phyloP scores from a whole-genome alignment of 2,113 vertebrate species.

The Origma solitaria region DNA sequence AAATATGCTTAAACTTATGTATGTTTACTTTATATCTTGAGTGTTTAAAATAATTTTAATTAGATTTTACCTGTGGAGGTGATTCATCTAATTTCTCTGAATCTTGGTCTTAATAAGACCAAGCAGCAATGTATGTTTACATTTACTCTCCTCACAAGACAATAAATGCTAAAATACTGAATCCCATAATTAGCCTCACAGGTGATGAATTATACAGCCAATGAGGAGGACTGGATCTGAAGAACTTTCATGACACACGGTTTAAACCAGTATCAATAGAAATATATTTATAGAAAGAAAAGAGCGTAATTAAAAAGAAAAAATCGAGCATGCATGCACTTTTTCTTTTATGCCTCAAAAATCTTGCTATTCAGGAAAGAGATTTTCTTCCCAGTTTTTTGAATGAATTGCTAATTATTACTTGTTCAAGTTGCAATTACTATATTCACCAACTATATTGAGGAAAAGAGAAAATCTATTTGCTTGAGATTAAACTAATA shows the following conservation, averaged over 20 bases:
- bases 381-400: neutral
- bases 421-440: neutral
- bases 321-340: neutral
- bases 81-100: neutral
- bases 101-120: neutral
- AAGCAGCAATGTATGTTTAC: neutral
- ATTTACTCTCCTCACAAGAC: neutral
- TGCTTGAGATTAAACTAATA: neutral
- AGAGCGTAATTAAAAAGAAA: neutral
- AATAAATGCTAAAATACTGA: neutral
- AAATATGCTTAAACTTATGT: neutral
- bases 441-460: neutral
- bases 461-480: neutral
- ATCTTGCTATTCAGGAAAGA: neutral
- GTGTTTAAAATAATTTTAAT: neutral
- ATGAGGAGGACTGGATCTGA: neutral
- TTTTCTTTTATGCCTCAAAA: neutral
- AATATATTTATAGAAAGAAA: neutral
- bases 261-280: neutral
- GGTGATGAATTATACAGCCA: neutral
- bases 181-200: neutral
- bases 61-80: neutral
- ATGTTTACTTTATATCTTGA: neutral
- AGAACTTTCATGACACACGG: neutral
- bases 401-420: neutral